Percentiles rank a stretch among this genome's conserved stretches.
Conservation (phyloP, 2,113 vertebrate genomes). For the Bothrops jararaca region DNA sequence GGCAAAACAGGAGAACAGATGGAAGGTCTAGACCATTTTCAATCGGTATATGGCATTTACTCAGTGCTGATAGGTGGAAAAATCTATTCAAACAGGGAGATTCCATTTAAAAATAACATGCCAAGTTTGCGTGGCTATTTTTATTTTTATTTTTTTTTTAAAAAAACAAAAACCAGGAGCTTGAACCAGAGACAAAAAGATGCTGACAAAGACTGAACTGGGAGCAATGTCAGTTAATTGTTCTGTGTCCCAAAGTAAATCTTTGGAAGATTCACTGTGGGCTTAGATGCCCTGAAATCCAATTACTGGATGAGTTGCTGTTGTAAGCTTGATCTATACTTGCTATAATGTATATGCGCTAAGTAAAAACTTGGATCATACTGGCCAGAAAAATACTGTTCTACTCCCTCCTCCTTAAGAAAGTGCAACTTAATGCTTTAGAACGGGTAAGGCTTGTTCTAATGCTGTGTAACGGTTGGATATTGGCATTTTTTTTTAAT, state of each 20-base stretch:
- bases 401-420: constrained; percentile 62
- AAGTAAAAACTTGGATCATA: constrained; percentile 70
- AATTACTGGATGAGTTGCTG: constrained; percentile 64
- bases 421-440: constrained; percentile 73
- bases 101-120: constrained; percentile 66
- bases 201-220: constrained; percentile 65
- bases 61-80: constrained; percentile 68
- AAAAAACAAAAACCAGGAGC: constrained; percentile 55
- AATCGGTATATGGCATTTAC: constrained; percentile 73
- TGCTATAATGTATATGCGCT: constrained; percentile 59
- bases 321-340: constrained; percentile 61
- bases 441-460: constrained; percentile 67
- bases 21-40: constrained; percentile 74
- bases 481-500: constrained; percentile 57
- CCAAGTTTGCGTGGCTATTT: constrained; percentile 71
- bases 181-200: constrained; percentile 66
- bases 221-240: constrained; percentile 64
- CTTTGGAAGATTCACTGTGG: constrained; percentile 58
- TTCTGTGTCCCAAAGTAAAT: constrained; percentile 65
- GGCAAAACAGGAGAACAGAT: constrained; percentile 81
- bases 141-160: too few species aligned
- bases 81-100: constrained; percentile 70
- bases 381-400: constrained; percentile 73
- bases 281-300: constrained; percentile 66
- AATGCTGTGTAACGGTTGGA: constrained; percentile 63